These are phyloP conservation scores for Catamblyrhynchus diadema DNA, from an alignment of 2,797 vertebrate species.

Conservation along the genomic window DNA sequence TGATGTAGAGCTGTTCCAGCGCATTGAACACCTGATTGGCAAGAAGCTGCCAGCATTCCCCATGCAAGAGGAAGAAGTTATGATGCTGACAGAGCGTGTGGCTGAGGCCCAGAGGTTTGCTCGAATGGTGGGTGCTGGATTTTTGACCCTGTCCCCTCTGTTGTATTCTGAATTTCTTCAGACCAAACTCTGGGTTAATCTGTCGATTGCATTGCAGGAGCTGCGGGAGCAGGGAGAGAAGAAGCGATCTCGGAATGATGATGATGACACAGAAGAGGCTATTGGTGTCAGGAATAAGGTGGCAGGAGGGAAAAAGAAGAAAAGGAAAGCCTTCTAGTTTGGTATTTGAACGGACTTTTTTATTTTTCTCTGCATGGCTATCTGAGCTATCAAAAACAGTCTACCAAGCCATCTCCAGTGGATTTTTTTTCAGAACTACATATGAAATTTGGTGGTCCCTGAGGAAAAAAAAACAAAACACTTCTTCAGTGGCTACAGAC, in stretches of 20 bases:
- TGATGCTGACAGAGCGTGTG: constrained; percentile 96
- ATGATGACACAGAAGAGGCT: constrained; percentile 76
- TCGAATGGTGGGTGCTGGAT: constrained; percentile 80
- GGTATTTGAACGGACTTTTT: neutral
- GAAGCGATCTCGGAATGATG: constrained; percentile 79
- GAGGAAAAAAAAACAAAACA: neutral
- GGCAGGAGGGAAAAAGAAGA: constrained; percentile 78
- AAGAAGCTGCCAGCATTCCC: constrained; percentile 96
- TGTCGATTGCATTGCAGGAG: constrained; percentile 77
- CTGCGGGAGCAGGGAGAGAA: constrained; percentile 91
- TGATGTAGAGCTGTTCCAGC: constrained; percentile 95
- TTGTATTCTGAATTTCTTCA: neutral
- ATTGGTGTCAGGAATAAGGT: constrained; percentile 79
- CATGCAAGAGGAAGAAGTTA: constrained; percentile 93
- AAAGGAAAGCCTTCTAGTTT: constrained; percentile 71
- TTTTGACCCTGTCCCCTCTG: neutral
- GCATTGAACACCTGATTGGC: constrained; percentile 92
- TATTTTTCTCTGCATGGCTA: neutral
- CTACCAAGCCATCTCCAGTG: neutral
- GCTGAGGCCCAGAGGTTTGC: constrained; percentile 94
- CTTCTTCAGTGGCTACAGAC: neutral
- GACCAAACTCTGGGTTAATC: neutral
- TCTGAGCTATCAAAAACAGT: neutral
- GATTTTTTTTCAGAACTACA: neutral
- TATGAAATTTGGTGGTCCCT: neutral